Evolutionary conservation across 2,888 invertebrate species (phyloP), one percentile per base, ranked within the genome.

Genomic region (Muscina levida): DNA sequence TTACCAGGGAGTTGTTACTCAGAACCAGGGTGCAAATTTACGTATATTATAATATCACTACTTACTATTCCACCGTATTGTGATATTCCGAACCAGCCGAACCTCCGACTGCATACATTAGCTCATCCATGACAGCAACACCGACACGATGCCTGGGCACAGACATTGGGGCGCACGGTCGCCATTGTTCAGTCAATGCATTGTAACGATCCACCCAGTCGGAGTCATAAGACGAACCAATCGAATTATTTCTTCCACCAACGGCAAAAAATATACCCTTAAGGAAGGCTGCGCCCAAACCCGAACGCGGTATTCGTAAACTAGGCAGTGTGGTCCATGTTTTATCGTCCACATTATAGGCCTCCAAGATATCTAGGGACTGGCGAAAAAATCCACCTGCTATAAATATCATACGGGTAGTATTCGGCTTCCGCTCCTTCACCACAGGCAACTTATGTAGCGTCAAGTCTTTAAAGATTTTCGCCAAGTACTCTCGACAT

Each of bases 121-220:
- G 91, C 24, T 96, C 97, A 87, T 98, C 97, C 94, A 98, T 96
- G 10, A 97, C 97, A n/a, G 97, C 97, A 3, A 97, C 97, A 6
- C 97, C 97, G 19, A 97, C 93, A 86, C 98, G 93, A 90, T 97
- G 97, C 62, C 98, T 91, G 0, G 97, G 95, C 57, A 95, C 94
- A 11, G 96, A 94, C 97, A 98, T 95, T 1, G 96, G 96, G 87
- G 93, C 94, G 89, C 97, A 96, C 0, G 96, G 94, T 31, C 95
- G 92, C 98, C 98, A 98, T 84, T 94, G 93, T 88, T 97, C 97
- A 24, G 93, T 93, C 31, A 94, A 92, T 0, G 97, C 97, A 91
- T 97, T 97, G 90, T 97, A 98, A 84, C 86, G 88, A 83, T 89
- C 89, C 42, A 97, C 96, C 96, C 96, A 96, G 89, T 96, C 95